Evolutionary conservation across 92 coral and sea anemone genomes (phyloP).

Genomic region (Anthopleura xanthogrammica): DNA sequence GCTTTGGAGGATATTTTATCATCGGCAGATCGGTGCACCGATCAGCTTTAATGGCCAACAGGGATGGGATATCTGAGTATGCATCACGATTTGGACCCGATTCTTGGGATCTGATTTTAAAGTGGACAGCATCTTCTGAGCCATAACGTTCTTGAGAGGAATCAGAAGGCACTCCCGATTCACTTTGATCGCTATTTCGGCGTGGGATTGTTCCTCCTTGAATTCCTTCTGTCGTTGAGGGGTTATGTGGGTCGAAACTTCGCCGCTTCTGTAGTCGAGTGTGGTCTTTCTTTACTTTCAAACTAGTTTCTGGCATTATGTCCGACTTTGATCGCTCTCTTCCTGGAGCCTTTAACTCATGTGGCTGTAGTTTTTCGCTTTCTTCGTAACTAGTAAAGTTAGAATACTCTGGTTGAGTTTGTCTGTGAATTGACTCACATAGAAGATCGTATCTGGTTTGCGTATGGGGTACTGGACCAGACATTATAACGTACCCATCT

Average conservation of each 20-base stretch:
- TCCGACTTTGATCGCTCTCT: not conserved
- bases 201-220: not conserved
- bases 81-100: not conserved
- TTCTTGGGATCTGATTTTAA: not conserved
- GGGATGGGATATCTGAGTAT: not conserved
- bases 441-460: not conserved
- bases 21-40: not conserved
- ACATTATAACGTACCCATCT: constrained; percentile 17
- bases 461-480: not conserved
- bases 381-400: not conserved
- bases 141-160: not conserved
- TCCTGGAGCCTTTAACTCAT: not conserved
- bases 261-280: not conserved
- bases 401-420: not conserved
- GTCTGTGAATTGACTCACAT: not conserved
- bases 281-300: too few relatives aligned
- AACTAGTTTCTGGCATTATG: not conserved
- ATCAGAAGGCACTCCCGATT: not conserved
- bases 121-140: not conserved
- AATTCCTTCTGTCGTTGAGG: not conserved
- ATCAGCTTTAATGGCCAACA: not conserved
- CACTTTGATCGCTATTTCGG: not conserved
- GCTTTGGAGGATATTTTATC: not conserved
- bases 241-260: too few relatives aligned
- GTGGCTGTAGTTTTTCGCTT: not conserved